Evolutionary conservation across 1,140 invertebrate species (phyloP).

Genomic region (Campodea augens): DNA sequence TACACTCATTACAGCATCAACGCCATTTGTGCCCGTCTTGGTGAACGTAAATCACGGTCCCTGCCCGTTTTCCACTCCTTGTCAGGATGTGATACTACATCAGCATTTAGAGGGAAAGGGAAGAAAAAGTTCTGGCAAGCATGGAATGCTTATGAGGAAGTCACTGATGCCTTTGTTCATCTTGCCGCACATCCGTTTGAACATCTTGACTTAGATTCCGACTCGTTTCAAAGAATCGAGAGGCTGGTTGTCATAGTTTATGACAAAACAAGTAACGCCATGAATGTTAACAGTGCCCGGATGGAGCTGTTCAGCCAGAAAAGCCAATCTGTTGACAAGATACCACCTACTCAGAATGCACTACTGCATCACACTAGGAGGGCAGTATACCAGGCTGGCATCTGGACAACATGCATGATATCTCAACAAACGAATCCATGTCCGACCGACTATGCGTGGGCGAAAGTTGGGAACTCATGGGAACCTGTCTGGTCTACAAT

Average conservation of each 20-base stretch:
- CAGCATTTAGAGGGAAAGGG: conserved; percentile 12
- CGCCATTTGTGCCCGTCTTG: not conserved
- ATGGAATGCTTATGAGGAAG: conserved; percentile 13
- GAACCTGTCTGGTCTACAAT: not conserved
- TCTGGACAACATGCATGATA: not conserved
- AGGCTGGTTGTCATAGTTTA: not conserved
- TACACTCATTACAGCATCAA: not conserved
- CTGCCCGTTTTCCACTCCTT: conserved; percentile 12
- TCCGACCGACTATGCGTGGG: not conserved
- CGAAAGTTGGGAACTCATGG: not conserved
- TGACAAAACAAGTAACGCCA: not conserved
- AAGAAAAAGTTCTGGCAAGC: conserved; percentile 15
- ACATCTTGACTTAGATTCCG: not conserved
- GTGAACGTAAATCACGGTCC: not conserved
- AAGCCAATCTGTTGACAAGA: not conserved
- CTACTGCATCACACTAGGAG: not conserved
- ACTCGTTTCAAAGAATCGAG: too few species aligned
- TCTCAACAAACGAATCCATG: not conserved
- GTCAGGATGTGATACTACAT: conserved; percentile 17
- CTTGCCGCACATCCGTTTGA: conserved; percentile 2
- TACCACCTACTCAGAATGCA: not conserved
- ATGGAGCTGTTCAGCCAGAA: not conserved
- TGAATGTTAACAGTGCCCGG: not conserved
- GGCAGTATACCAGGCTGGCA: not conserved
- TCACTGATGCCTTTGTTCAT: conserved; percentile 10